Evolutionary conservation across 2,113 vertebrate genomes (phyloP).

Genomic region (Uria aalge): DNA sequence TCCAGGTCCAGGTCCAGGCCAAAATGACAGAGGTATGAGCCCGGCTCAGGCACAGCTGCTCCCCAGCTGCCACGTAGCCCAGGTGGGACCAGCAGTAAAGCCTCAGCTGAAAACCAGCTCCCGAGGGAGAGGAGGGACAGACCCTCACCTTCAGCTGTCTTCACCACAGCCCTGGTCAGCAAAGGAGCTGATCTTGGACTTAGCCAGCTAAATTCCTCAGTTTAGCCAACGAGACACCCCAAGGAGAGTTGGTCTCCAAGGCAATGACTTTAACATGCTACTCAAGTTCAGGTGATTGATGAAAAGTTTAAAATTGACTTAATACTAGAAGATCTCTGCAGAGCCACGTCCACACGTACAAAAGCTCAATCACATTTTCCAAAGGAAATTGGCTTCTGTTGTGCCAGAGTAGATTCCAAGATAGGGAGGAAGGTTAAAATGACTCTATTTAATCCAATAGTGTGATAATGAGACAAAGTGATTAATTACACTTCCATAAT

Average conservation of each 20-base stretch:
- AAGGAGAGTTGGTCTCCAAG: background rate
- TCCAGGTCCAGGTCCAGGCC: background rate
- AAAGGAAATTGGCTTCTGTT: conserved; percentile 30
- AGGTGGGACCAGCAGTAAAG: background rate
- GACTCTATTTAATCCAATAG: conserved; percentile 33
- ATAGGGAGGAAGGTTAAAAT: conserved; percentile 23
- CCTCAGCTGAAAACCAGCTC: background rate
- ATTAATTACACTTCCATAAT: conserved; percentile 34
- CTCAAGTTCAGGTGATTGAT: background rate
- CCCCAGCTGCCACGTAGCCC: background rate
- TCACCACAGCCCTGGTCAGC: background rate
- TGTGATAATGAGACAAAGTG: conserved; percentile 14
- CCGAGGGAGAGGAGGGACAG: background rate
- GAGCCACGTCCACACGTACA: background rate
- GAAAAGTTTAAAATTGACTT: background rate
- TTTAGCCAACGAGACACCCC: accelerated
- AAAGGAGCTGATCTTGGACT: background rate
- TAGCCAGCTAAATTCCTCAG: background rate
- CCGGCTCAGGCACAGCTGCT: background rate
- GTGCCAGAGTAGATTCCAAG: background rate
- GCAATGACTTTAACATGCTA: background rate
- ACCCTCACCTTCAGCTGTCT: background rate
- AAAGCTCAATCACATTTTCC: conserved; percentile 35
- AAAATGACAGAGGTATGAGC: background rate
- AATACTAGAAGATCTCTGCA: background rate